Evolutionary conservation across 1,140 invertebrate genomes (phyloP).

Genomic region (Zaprionus gabonicus): DNA sequence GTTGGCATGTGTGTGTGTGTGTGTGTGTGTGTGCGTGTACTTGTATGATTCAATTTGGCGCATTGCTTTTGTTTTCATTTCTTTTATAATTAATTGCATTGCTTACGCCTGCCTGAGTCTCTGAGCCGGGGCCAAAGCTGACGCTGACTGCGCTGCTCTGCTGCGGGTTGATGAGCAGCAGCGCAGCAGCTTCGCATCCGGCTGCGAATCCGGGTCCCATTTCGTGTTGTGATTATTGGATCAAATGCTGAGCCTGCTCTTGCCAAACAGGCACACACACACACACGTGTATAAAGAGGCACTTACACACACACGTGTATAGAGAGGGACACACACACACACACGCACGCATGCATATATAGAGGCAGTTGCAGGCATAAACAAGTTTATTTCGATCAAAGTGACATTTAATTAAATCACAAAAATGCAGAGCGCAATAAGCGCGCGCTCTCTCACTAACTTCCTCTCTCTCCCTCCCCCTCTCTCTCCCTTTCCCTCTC

Average conservation of each 20-base stretch:
- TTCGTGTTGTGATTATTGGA: constrained; percentile 67
- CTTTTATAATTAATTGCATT: constrained; percentile 82
- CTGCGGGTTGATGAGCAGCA: constrained; percentile 30
- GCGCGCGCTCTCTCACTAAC: neutral
- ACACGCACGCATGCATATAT: neutral
- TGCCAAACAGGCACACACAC: constrained; percentile 16
- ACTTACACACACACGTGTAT: constrained; percentile 11
- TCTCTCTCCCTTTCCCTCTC: too few species aligned
- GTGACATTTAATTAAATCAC: constrained; percentile 77
- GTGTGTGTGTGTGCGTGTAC: constrained; percentile 11
- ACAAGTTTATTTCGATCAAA: constrained; percentile 71
- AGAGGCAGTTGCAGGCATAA: constrained; percentile 24
- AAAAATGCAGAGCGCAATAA: constrained; percentile 54
- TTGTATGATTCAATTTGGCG: constrained; percentile 65
- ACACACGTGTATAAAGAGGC: constrained; percentile 11
- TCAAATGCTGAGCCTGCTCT: constrained; percentile 36
- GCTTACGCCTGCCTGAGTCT: constrained; percentile 67
- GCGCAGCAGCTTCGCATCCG: constrained; percentile 5
- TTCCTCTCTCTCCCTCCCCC: too few species aligned
- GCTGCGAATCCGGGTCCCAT: constrained; percentile 13
- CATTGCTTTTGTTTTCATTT: constrained; percentile 78
- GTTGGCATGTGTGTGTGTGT: constrained; percentile 16
- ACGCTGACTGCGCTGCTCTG: neutral
- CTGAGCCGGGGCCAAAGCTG: constrained; percentile 40
- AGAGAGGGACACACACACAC: constrained; percentile 12